Conservation (phyloP, 2,888 invertebrate species). For the Scaptomyza reducta region DNA sequence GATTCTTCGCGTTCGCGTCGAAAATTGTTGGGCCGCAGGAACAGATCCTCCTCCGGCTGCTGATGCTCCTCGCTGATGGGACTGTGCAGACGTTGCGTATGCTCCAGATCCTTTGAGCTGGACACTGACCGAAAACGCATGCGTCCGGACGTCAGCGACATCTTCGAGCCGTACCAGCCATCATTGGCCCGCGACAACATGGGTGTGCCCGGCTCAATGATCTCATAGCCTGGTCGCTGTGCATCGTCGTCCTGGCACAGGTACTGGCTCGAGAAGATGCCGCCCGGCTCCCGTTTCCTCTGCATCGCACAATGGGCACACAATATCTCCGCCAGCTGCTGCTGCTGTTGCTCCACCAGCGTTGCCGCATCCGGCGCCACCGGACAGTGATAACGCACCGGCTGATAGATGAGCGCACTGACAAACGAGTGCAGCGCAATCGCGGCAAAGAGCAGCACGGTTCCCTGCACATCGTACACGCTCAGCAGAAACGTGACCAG, state of each 20-base stretch:
- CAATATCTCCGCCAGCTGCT: constrained; percentile 35
- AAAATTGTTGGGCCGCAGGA: constrained; percentile 80
- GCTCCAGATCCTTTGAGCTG: constrained; percentile 77
- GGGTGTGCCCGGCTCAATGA: constrained; percentile 88
- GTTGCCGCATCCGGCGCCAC: constrained; percentile 72
- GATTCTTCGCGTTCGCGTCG: constrained; percentile 80
- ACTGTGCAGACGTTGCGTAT: constrained; percentile 61
- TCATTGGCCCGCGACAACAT: constrained; percentile 87
- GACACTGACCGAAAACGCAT: constrained; percentile 72
- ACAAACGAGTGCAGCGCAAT: constrained; percentile 88
- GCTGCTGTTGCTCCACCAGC: neutral
- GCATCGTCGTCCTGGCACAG: constrained; percentile 86
- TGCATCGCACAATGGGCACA: constrained; percentile 80
- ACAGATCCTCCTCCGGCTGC: constrained; percentile 52
- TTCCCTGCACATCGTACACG: constrained; percentile 88
- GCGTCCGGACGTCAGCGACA: constrained; percentile 71
- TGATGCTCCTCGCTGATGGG: constrained; percentile 73
- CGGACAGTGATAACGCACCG: constrained; percentile 88
- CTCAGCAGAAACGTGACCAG: constrained; percentile 87
- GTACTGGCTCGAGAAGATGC: constrained; percentile 86
- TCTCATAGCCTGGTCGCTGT: constrained; percentile 88
- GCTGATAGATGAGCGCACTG: constrained; percentile 89
- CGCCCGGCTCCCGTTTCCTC: constrained; percentile 74
- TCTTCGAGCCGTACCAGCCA: constrained; percentile 82
- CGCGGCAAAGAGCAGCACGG: constrained; percentile 88